phyloP scores from a whole-genome alignment of 2,888 invertebrate genomes.

The Drosophila borealis region DNA sequence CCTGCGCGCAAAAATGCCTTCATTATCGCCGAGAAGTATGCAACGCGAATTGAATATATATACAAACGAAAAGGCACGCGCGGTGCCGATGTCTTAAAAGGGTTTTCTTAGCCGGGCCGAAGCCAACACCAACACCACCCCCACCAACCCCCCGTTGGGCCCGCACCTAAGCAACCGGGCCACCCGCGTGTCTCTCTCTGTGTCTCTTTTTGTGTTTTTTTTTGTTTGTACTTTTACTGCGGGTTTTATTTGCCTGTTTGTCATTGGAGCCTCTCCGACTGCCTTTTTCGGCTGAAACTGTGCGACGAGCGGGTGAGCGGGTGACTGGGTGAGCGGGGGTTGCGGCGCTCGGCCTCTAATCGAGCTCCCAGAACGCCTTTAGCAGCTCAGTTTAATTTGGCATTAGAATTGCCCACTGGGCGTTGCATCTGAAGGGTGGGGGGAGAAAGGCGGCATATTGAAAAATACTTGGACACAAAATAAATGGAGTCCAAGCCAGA shows the following conservation, averaged over 20 bases:
- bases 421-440: not conserved
- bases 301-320: not conserved
- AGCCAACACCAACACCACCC: not conserved
- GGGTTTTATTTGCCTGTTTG: slow-evolving; percentile 39
- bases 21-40: slow-evolving; percentile 74
- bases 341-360: slow-evolving; percentile 49
- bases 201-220: slow-evolving; percentile 41
- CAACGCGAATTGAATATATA: slow-evolving; percentile 68
- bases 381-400: slow-evolving; percentile 62
- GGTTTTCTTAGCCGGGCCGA: slow-evolving; percentile 24
- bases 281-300: slow-evolving; percentile 16
- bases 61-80: slow-evolving; percentile 67
- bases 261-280: slow-evolving; percentile 42
- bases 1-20: slow-evolving; percentile 60
- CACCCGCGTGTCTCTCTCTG: slow-evolving; percentile 37
- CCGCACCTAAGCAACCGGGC: not conserved
- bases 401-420: slow-evolving; percentile 48
- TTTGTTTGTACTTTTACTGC: slow-evolving; percentile 31
- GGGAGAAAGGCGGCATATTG: slow-evolving; percentile 15
- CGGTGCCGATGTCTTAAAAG: slow-evolving; percentile 41
- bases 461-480: slow-evolving; percentile 58
- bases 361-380: slow-evolving; percentile 59
- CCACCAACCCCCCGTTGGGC: not conserved
- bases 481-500: slow-evolving; percentile 57
- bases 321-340: not conserved